Base-by-base conservation (phyloP, 2,888 invertebrate genomes). In the Siphonodentalium dalli region DNA sequence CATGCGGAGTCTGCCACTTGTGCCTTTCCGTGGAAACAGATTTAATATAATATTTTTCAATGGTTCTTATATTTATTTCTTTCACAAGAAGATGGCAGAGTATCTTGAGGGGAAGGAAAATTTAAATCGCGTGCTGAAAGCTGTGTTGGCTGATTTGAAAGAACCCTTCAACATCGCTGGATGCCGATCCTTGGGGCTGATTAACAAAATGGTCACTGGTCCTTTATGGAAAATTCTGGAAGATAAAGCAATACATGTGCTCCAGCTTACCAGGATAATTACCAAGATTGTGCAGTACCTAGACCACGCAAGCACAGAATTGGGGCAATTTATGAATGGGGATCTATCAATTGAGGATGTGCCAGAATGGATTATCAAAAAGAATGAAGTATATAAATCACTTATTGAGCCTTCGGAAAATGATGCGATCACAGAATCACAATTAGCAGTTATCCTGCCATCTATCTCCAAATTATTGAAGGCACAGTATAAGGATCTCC, bases 1-100 rank as follows among this genome's bases (percentile, higher is more conserved):
- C 20, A 26, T 48, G 44, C 18, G 23, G 1, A 34, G 45, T 18
- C 28, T 59, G 7, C 54, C 54, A n/a, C 27, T 60, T 3, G 35
- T 46, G 18, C 49, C 46, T 1, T 48, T 53, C 4, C 35, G 31
- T 13, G 63, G 63, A 2, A 54, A 58, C 34, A 28, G 51, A 11
- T 61, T 61, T n/a, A 54, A 54, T 46, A 54, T 61, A 13, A 26
- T 58, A 5, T 58, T 61, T 37, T 29, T 39, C 21, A 59, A 59
- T 57, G 59, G 59, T 24, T 50, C 48, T 15, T 40, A 51, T 31
- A 41, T 59, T 3, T 59, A 49, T 24, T 52, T 59, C 9, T 48
- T 58, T 15, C 26, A 41, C 39, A 21, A 53, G 35, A 24, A 60
- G 27, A 49, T 52, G 47, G 28, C 23, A 15, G 29, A 43, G 28